These are phyloP conservation scores for Steinernema hermaphroditum DNA, from an alignment of 2,888 invertebrate species.

Conservation along the genomic window DNA sequence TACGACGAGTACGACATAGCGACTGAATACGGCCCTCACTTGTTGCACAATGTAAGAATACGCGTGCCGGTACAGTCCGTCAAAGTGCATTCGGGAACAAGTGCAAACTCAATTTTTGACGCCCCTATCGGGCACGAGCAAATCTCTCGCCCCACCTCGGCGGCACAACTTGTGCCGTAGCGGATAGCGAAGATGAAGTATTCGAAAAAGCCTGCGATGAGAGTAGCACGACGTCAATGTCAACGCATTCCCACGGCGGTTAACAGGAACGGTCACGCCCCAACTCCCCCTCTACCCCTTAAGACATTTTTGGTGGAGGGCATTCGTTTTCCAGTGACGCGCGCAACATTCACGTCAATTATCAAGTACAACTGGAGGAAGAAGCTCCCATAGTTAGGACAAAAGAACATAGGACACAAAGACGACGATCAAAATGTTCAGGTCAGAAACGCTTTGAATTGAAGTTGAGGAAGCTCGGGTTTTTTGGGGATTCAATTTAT, in stretches of 20 bases:
- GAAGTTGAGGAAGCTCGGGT: too few relatives aligned
- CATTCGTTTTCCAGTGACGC: not conserved
- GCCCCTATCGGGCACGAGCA: too few relatives aligned
- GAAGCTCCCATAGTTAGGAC: not conserved
- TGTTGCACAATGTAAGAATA: too few relatives aligned
- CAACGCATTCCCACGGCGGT: not conserved
- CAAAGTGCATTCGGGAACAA: too few relatives aligned
- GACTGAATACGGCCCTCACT: not conserved
- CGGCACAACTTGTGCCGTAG: not conserved
- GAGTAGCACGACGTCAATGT: not conserved
- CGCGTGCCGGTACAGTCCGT: too few relatives aligned
- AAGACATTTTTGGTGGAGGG: not conserved
- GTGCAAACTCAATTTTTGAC: too few relatives aligned
- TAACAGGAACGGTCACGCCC: slow-evolving; percentile 7
- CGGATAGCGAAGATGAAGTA: not conserved
- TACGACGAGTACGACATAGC: slow-evolving; percentile 12
- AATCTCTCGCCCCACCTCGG: too few relatives aligned
- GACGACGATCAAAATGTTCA: too few relatives aligned
- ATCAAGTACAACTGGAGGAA: not conserved
- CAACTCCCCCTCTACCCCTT: not conserved
- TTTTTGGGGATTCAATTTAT: too few relatives aligned
- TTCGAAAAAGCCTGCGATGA: not conserved
- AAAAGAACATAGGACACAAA: too few relatives aligned
- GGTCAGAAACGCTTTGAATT: too few relatives aligned
- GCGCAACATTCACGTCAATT: not conserved